Base-by-base conservation (phyloP, 2,797 vertebrate species). In the Diplodus sargus region DNA sequence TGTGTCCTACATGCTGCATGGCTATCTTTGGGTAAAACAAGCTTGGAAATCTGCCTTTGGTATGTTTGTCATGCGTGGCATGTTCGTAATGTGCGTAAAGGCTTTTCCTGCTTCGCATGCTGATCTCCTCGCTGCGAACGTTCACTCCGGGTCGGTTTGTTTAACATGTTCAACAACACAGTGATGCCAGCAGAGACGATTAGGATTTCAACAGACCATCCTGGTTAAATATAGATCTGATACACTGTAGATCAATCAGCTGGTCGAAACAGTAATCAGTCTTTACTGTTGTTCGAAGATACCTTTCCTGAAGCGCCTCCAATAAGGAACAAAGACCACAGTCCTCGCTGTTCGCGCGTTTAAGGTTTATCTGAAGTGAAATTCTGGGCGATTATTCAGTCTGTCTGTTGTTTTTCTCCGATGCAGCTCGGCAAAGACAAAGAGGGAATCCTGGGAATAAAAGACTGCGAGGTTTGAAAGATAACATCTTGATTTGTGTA, bases 21-120 rank as follows among this genome's bases (percentile, higher is more conserved):
- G n/a, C 78, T 82, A 65, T 87, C 59, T 84, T 70, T 87, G 78
- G 70, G 47, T 68, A 65, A 71, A 89, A 54, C 61, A 3, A 5
- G 5, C 70, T 5, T 6, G 22, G 43, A 62, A 68, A 69, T 74
- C 69, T 2, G 63, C 60, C 4, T 1, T 53, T 0, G 79, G 60
- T 72, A 65, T 79, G 78, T 81, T 51, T 51, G 61, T 4, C 39
- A 82, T 80, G 66, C 18, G 0, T 1, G 49, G 71, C 48, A 20
- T 69, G 54, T 70, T 57, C 60, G 43, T 34, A 18, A 66, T 30
- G 11, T 16, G n/a, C 65, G 20, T 1, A 49, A 56, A 56, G 67
- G 23, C 58, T 49, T 23, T 54, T 39, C 11, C 43, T 68, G 10
- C 1, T 70, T 53, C 8, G 14, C 56, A 43, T 10, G 7, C 25